These are phyloP conservation scores for Yasuhikotakia modesta DNA, from an alignment of 2,797 vertebrate genomes.

Conservation along the genomic window DNA sequence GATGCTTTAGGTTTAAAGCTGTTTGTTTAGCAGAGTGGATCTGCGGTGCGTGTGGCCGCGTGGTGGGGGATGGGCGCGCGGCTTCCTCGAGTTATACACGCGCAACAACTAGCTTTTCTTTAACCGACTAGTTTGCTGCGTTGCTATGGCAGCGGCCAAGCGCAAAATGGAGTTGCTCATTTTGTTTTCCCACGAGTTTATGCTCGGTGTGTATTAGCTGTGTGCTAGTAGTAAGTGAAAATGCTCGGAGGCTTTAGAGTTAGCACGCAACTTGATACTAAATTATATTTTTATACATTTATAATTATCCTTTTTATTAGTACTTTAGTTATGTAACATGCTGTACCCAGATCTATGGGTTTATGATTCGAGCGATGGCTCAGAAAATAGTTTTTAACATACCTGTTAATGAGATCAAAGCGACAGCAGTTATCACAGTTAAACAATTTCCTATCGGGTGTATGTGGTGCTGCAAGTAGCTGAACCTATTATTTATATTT, in stretches of 20 bases:
- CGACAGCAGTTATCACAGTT: background rate
- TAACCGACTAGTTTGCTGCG: background rate
- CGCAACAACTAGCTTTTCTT: constrained; percentile 32
- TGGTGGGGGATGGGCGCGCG: constrained; percentile 58
- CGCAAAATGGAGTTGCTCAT: background rate
- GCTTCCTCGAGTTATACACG: constrained; percentile 45
- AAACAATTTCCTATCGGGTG: background rate
- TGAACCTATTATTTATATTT: too few species aligned
- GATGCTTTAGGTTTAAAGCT: background rate
- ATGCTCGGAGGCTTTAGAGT: background rate
- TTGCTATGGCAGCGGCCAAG: constrained; percentile 28
- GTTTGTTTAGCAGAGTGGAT: background rate
- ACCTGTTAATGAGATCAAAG: background rate
- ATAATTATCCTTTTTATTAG: too few species aligned
- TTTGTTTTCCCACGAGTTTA: background rate
- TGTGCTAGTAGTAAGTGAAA: background rate
- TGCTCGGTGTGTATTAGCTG: background rate
- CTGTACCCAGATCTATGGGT: background rate
- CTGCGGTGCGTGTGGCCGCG: constrained; percentile 13
- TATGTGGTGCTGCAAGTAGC: background rate
- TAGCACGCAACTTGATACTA: too few species aligned
- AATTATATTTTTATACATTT: too few species aligned
- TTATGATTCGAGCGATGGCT: background rate
- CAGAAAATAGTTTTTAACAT: background rate
- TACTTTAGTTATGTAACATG: background rate